These are phyloP conservation scores for Rhyacophila evoluta DNA, from an alignment of 2,888 invertebrate genomes.

Conservation along the genomic window DNA sequence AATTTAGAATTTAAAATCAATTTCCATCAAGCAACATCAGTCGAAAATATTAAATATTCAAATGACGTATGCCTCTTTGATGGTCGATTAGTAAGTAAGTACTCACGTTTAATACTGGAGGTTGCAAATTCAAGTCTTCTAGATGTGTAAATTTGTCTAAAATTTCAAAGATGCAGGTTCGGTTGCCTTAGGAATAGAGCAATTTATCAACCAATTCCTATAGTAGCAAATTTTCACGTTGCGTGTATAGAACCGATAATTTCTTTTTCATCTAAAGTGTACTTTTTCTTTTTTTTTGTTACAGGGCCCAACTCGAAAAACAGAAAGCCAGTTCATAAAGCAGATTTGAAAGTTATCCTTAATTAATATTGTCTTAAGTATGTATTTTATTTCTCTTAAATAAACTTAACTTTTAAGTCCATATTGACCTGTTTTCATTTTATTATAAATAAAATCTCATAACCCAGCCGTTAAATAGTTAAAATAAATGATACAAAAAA, in stretches of 20 bases:
- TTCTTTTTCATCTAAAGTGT: neutral
- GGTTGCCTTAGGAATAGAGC: too few species aligned
- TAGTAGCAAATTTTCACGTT: neutral
- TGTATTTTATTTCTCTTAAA: neutral
- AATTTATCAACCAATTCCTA: too few species aligned
- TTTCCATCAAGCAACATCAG: too few species aligned
- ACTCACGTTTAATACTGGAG: too few species aligned
- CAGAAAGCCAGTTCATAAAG: constrained; percentile 50
- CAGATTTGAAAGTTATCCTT: neutral
- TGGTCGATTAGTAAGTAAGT: too few species aligned
- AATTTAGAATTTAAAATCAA: too few species aligned
- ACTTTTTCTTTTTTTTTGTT: constrained; percentile 27
- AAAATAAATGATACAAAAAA: too few species aligned
- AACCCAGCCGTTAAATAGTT: neutral
- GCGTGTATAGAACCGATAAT: neutral
- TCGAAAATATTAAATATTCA: neutral
- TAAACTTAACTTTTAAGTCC: constrained; percentile 2
- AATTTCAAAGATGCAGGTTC: too few species aligned
- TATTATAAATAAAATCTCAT: neutral
- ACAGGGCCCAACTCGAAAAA: constrained; percentile 52
- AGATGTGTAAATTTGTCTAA: too few species aligned
- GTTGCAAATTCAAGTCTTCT: too few species aligned
- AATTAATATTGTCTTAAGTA: neutral
- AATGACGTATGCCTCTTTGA: neutral
- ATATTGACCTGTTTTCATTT: neutral